These are phyloP conservation scores for Ceratosolen fusciceps DNA, from an alignment of 1,140 invertebrate genomes.

Conservation along the genomic window DNA sequence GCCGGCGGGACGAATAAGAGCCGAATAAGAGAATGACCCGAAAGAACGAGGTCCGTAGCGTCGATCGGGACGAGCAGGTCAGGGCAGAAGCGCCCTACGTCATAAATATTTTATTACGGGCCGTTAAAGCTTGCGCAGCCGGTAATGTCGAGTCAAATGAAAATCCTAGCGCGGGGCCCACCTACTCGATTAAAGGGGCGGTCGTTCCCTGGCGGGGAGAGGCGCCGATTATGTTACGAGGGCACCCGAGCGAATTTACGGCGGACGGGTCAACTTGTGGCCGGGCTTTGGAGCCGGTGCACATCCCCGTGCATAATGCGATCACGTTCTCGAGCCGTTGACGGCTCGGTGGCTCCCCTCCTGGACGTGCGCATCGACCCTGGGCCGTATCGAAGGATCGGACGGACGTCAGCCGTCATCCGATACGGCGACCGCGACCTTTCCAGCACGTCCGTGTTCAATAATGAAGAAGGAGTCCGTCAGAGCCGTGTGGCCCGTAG, in stretches of 20 bases:
- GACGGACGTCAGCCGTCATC: not conserved
- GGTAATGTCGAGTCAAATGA: conserved; percentile 17
- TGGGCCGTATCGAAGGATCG: not conserved
- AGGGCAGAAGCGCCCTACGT: not conserved
- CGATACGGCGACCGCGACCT: not conserved
- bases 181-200: not conserved
- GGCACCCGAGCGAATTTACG: conserved; percentile 9
- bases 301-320: not conserved
- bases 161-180: conserved; percentile 11
- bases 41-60: too few species aligned
- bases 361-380: not conserved
- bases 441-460: not conserved
- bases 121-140: not conserved
- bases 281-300: not conserved
- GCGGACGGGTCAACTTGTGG: not conserved
- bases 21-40: too few species aligned
- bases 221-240: not conserved
- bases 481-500: not conserved
- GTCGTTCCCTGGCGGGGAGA: not conserved
- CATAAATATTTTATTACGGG: conserved; percentile 20
- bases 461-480: not conserved
- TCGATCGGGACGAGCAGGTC: not conserved
- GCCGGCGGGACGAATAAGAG: too few species aligned
- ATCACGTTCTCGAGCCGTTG: not conserved
- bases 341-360: too few species aligned